A percentile compares a stretch with the other conserved stretches of the same genome.
Conservation (phyloP, 1,140 invertebrate genomes). For the Camponotus floridanus region DNA sequence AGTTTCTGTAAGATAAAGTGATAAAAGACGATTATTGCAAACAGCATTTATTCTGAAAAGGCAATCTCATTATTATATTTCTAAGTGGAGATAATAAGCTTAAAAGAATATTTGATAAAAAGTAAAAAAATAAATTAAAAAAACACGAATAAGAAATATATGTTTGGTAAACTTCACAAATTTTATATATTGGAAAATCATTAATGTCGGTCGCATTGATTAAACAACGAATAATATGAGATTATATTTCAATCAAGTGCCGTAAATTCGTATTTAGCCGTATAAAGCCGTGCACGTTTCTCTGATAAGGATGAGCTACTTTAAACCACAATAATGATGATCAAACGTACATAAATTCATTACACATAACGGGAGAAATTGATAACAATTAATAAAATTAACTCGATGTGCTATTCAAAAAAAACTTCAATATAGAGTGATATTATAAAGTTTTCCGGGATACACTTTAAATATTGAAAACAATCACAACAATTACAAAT, state of each 20-base stretch:
- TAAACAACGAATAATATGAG: background rate
- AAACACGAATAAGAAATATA: background rate
- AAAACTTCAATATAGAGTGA: background rate
- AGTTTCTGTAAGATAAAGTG: background rate
- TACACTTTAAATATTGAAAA: background rate
- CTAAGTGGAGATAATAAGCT: background rate
- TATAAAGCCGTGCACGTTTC: background rate
- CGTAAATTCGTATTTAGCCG: background rate
- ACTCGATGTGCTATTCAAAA: conserved; percentile 35
- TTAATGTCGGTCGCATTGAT: background rate
- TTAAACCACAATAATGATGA: conserved; percentile 6
- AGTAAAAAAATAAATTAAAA: background rate
- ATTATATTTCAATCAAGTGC: background rate
- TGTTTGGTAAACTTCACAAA: background rate
- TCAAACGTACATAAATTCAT: background rate
- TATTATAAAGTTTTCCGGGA: background rate
- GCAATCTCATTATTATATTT: background rate
- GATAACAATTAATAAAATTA: conserved; percentile 24
- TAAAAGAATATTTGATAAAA: background rate
- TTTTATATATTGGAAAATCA: background rate
- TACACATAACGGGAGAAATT: conserved; percentile 2
- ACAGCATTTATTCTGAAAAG: background rate
- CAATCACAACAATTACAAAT: no score
- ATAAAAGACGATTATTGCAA: conserved; percentile 14
- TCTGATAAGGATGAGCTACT: background rate